Base-by-base conservation (phyloP, 2,113 vertebrate genomes). In the Anolis sagrei region DNA sequence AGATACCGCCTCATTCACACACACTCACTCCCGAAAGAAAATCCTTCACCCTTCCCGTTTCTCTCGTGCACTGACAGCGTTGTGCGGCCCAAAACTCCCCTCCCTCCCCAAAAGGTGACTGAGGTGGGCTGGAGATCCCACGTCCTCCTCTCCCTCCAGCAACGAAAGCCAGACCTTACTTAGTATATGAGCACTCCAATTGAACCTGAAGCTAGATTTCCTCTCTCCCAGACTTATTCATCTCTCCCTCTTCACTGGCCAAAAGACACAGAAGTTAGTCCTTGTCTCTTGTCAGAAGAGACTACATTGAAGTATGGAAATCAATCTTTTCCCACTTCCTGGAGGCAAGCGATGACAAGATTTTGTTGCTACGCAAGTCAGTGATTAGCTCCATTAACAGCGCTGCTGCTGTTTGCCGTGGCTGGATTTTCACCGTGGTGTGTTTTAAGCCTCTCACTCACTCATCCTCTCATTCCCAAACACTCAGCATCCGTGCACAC, bases 371-470 rank as follows among this genome's bases (percentile, higher is more conserved):
- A 92, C 9, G 82, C 92, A 91, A 88, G 89, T 92, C 95, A 91
- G 94, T 93, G 93, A 94, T 95, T 90, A 89, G 94, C 95, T 95
- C 84, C 89, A 88, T 94, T 91, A 81, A 90, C 95, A 94, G 96
- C 93, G 87, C 92, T 90, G 93, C 93, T 92, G 95, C 94, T 92
- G 93, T 90, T 89, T 90, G 95, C 97, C 94, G 97, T 91, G 97
- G 97, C 95, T 96, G 95, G 96, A 95, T 96, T 96, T 94, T 96
- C 96, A 96, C 96, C 96, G 96, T 97, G 97, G 97, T 98, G 97
- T 97, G 97, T 97, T 97, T 97, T 97, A 97, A 96, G 97, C 97
- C 95, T 98, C 97, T 98, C 97, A 98, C 95, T 96, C 97, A 96
- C 95, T 95, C 97, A 97, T 97, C 95, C 97, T 97, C 97, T 97